Base-by-base conservation (phyloP, 2,113 vertebrate species). In the Tetrao urogallus region DNA sequence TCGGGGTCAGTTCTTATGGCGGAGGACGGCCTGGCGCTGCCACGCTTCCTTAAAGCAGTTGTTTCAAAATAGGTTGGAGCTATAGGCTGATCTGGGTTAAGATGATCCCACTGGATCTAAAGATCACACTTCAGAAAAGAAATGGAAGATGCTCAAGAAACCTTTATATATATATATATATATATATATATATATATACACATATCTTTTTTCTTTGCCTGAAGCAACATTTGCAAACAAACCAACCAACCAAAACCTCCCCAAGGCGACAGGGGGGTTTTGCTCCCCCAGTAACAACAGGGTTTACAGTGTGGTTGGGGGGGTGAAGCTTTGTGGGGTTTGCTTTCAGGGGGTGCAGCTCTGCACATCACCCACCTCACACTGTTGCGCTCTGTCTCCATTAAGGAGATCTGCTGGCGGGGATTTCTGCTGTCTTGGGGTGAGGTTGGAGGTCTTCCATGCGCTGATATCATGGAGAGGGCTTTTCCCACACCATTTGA, bases 61-160 rank as follows among this genome's bases (percentile, higher is more conserved):
- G 75, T 91, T 94, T 89, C 90, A 92, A 96, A 96, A 94, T 94
- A 95, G 92, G 81, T 89, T 93, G 92, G 64, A 45, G 19, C 86
- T 82, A 92, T 91, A 82, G 89, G 71, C 84, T 92, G 89, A 94
- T 93, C 92, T 95, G 90, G 87, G 84, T 95, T 96, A 92, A 91
- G 90, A 89, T 87, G 88, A 92, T 93, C 92, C 84, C 91, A 79
- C 94, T 76, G 92, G 93, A 83, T 91, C 92, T 93, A 80, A 91
- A 88, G 67, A 83, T 96, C 85, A 76, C 64, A 11, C 75, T 91
- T 92, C 52, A 87, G 85, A 76, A 87, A 85, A 22, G 19, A 38
- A 79, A 95, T 74, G 66, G 76, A 80, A 0, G 42, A 60, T 81
- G 57, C 61, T 88, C 6, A 20, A 32, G 80, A 56, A 88, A 72